These are phyloP conservation scores for Brachionus manjavacas DNA, from an alignment of 1,140 invertebrate genomes.

Conservation along the genomic window DNA sequence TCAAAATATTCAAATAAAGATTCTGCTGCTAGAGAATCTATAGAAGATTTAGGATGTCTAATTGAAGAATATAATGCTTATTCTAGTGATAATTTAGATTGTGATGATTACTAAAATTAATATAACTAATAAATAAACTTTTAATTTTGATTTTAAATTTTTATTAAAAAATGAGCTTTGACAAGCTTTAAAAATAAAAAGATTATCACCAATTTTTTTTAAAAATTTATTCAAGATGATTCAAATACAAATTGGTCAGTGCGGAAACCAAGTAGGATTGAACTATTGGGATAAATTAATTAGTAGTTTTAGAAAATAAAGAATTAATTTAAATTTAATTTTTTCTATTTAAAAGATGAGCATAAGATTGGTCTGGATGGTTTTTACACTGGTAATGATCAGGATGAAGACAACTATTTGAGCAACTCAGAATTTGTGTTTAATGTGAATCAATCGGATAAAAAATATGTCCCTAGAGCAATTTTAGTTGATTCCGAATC, in stretches of 20 bases:
- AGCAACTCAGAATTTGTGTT: neutral
- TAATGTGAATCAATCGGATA: neutral
- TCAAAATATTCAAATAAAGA: neutral
- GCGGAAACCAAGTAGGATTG: neutral
- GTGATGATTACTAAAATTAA: neutral
- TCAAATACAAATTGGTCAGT: slow-evolving; percentile 20
- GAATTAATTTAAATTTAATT: too few species aligned
- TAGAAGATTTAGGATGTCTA: neutral
- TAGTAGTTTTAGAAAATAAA: neutral
- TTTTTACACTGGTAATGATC: neutral
- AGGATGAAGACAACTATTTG: neutral
- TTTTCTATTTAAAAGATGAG: neutral
- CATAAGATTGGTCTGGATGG: neutral
- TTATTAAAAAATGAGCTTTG: neutral
- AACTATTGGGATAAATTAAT: neutral
- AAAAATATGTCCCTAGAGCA: neutral
- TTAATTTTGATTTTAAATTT: neutral
- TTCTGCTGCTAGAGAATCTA: neutral
- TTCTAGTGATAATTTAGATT: neutral
- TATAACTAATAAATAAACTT: neutral
- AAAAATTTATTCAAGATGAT: neutral
- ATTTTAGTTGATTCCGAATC: neutral
- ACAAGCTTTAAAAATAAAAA: neutral
- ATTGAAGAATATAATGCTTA: neutral
- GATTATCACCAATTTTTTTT: neutral